Base-by-base conservation (phyloP, 2,888 invertebrate genomes). In the Asteroscopus sphinx region DNA sequence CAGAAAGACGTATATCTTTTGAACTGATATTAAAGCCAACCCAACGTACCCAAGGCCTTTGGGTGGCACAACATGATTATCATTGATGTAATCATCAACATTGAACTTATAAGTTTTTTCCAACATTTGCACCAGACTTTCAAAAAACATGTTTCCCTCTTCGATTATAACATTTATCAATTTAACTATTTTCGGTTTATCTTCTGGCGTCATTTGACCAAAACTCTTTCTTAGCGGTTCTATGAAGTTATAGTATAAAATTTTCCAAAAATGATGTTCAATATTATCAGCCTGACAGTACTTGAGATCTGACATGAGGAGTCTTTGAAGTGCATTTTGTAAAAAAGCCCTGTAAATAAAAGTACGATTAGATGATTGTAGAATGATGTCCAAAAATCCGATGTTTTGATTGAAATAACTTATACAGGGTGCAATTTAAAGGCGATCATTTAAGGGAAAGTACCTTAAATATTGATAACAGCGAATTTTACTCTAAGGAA, bases 241-340 rank as follows among this genome's bases (percentile, higher is more conserved):
- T 69, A 98, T 98, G 65, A 98, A 96, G 84, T 97, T 97, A 85
- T 99, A 97, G 87, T 97, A 99, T 3, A 98, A 95, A 62, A 98
- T 95, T 88, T 98, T 98, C 99, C 99, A 99, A 87, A 99, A 96
- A 82, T 97, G 96, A 79, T 97, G 97, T 81, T 99, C 99, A 7
- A 98, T 96, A 83, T 98, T 98, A 81, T 98, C 97, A 36, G 96
- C 95, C 83, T 97, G 97, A 76, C 98, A 97, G 85, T 98, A 97
- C 87, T 97, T 98, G 56, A 98, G 95, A 88, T 98, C 98, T 37
- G 96, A 95, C 80, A 96, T 93, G 9, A 98, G 88, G 8, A 98
- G 91, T 68, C 94, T 95, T 68, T 95, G 95, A 41, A 97, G 95
- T 44, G 96, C 96, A 60, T 95, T 94, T 89, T 97, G 96, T 58